Conservation (phyloP, 2,797 vertebrate genomes). For the Parauchenoglanis punctatus region DNA sequence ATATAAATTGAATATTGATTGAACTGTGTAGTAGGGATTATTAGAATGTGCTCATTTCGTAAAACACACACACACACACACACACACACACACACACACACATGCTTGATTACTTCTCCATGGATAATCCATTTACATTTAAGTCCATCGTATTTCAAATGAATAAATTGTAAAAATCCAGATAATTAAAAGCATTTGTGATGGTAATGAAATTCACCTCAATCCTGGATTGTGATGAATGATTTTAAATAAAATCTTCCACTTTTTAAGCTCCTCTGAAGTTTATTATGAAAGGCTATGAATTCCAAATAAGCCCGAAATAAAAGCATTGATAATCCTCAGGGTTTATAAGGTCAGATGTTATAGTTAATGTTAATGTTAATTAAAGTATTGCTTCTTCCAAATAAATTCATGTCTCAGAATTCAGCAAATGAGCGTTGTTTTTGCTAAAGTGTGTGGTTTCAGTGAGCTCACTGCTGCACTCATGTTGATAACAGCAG, state of each 20-base stretch:
- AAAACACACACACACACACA: conserved; percentile 5
- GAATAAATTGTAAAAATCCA: conserved; percentile 21
- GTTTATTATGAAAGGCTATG: conserved; percentile 1
- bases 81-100: conserved; percentile 8
- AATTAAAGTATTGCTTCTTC: not conserved
- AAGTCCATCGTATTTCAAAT: not conserved
- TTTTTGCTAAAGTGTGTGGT: conserved; percentile 22
- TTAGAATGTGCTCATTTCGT: not conserved
- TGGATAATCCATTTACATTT: conserved; percentile 21
- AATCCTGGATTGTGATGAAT: not conserved
- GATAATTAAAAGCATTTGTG: conserved; percentile 26
- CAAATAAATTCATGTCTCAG: not conserved
- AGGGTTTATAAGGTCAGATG: conserved; percentile 21
- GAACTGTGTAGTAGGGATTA: not conserved
- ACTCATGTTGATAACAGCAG: conserved; percentile 30
- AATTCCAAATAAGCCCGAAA: conserved; percentile 17
- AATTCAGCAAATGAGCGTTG: not conserved
- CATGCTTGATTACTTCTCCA: conserved; percentile 6
- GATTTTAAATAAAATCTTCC: not conserved
- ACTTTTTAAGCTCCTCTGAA: conserved; percentile 4
- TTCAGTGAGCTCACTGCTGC: conserved; percentile 4
- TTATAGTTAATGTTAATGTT: conserved; percentile 9
- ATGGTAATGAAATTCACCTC: conserved; percentile 28
- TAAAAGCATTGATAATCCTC: not conserved
- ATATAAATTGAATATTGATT: not conserved